phyloP scores from a whole-genome alignment of 1,140 invertebrate genomes.

The Carcinoscorpius rotundicauda region DNA sequence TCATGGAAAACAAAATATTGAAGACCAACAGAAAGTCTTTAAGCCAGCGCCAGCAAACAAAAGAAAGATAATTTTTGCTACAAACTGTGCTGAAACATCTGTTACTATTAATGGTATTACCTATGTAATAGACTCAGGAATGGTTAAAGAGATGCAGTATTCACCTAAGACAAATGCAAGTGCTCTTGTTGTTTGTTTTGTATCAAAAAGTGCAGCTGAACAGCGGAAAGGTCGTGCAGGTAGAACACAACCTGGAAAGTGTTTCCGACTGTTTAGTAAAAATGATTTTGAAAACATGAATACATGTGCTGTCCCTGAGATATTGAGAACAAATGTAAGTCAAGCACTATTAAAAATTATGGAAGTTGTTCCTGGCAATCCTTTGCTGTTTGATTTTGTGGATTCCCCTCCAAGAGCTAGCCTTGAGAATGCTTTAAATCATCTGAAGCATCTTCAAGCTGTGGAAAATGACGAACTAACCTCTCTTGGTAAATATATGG shows the following conservation, averaged over 20 bases:
- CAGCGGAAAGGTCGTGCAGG: slow-evolving; percentile 88
- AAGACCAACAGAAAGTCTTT: slow-evolving; percentile 31
- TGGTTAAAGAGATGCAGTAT: slow-evolving; percentile 95
- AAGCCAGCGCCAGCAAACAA: slow-evolving; percentile 45
- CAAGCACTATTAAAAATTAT: slow-evolving; percentile 80
- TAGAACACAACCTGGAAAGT: slow-evolving; percentile 49
- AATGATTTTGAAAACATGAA: slow-evolving; percentile 66
- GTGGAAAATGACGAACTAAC: slow-evolving; percentile 73
- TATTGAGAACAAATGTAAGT: slow-evolving; percentile 77
- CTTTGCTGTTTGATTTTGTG: slow-evolving; percentile 42
- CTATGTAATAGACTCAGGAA: slow-evolving; percentile 95
- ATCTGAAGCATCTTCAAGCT: slow-evolving; percentile 70
- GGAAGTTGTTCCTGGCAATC: slow-evolving; percentile 84
- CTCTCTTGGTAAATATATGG: slow-evolving; percentile 66
- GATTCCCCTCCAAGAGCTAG: slow-evolving; percentile 68
- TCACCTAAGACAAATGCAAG: slow-evolving; percentile 78
- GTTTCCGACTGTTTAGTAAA: slow-evolving; percentile 76
- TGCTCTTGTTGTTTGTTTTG: slow-evolving; percentile 60
- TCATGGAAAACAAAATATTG: slow-evolving; percentile 50
- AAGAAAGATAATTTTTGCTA: slow-evolving; percentile 91
- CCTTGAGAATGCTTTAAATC: slow-evolving; percentile 66
- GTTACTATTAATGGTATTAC: slow-evolving; percentile 95
- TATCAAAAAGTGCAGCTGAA: slow-evolving; percentile 89
- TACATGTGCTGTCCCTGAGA: slow-evolving; percentile 70
- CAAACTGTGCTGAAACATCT: slow-evolving; percentile 97